Base-by-base conservation (phyloP, 2,113 vertebrate species). In the Calidris pugnax region DNA sequence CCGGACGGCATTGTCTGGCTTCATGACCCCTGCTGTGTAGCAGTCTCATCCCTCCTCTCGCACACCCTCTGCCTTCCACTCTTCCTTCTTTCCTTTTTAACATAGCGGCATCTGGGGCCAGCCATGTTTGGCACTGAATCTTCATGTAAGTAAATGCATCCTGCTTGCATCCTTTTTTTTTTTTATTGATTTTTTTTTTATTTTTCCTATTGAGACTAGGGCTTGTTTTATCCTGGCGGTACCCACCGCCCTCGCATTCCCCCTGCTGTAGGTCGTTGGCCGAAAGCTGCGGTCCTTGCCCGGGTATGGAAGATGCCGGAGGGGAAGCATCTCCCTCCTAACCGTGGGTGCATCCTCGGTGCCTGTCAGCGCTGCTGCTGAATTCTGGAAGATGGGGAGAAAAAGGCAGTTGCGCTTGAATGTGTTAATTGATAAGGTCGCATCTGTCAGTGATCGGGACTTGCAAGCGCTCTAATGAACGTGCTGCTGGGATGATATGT, bases 81-180 rank as follows among this genome's bases (percentile, higher is more conserved):
- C 35, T n/a, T 74, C 71, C 94, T 96, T 93, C 94, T 97, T 89
- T 92, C 86, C 86, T 98, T 97, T 97, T 98, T 97, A 97, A 97
- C 98, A 98, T 97, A 98, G 97, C 98, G 98, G 98, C 98, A 98
- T 98, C 98, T 98, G 98, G 94, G 98, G 98, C 98, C 98, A 99
- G 99, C 99, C 99, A 99, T 99, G 99, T 99, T 99, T 98, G 99
- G 99, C 98, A 99, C 99, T 91, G 99, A 99, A 98, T 99, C 99
- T 92, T 99, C 99, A 98, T 98, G 99, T 99, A 99, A 99, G 99
- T 99, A 99, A 97, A 98, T 62, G 93, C 85, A 97, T 97, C 83
- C 83, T 73, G 81, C 98, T 98, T 97, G 14, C 87, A 83, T 94
- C 87, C 89, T 87, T 95, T 17, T 18, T 11, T 35, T 59, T 60